Percentiles rank a stretch among this genome's conserved stretches.
These are phyloP conservation scores for Solen grandis DNA, from an alignment of 1,140 invertebrate species.

Conservation along the genomic window DNA sequence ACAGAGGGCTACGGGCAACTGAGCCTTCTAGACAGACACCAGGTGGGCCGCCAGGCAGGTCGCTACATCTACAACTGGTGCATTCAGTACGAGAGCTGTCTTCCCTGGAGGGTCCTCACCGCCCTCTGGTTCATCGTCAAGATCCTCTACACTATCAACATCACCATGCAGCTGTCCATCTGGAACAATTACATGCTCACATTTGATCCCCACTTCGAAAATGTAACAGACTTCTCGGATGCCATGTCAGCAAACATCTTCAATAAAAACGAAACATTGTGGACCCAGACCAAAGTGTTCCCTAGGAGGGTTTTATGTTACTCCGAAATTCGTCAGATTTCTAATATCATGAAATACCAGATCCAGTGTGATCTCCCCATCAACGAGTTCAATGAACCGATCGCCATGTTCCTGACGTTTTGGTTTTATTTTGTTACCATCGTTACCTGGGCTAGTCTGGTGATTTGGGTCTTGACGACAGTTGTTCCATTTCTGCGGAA, in stretches of 20 bases:
- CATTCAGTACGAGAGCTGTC: conserved; percentile 6
- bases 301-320: conserved; percentile 2
- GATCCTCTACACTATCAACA: conserved; percentile 20
- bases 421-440: conserved; percentile 49
- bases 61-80: conserved; percentile 36
- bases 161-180: conserved; percentile 6
- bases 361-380: conserved; percentile 10
- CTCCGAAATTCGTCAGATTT: neutral
- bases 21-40: conserved; percentile 8
- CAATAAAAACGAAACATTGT: neutral
- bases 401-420: conserved; percentile 29
- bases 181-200: neutral
- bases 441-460: conserved; percentile 22
- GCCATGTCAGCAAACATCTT: conserved; percentile 7
- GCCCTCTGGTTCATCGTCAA: conserved; percentile 27
- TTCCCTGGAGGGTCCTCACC: conserved; percentile 34
- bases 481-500: conserved; percentile 29
- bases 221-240: neutral
- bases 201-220: neutral
- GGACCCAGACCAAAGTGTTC: neutral
- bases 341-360: neutral
- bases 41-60: conserved; percentile 6
- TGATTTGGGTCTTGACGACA: conserved; percentile 15
- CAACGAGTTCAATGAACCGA: conserved; percentile 30
- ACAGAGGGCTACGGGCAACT: conserved; percentile 18